Conservation (phyloP, 92 coral and sea anemone genomes). For the Umimayanthus kanabou region DNA sequence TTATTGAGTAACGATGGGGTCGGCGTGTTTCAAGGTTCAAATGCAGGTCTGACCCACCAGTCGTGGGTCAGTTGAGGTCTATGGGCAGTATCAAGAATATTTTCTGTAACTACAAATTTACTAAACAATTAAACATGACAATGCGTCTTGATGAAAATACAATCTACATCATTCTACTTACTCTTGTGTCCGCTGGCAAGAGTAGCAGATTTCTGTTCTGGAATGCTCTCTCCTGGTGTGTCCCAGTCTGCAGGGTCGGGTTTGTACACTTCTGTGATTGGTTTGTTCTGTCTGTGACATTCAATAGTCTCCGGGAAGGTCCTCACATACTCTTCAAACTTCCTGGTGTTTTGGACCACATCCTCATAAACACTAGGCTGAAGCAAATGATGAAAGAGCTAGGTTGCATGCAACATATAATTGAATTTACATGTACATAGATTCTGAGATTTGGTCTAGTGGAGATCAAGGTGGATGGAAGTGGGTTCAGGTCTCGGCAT, state of each 20-base stretch:
- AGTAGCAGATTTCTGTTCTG: slow-evolving; percentile 56
- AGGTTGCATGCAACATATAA: background rate
- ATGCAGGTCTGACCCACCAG: too few relatives aligned
- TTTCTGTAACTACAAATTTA: background rate
- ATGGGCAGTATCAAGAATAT: too few relatives aligned
- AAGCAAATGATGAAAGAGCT: background rate
- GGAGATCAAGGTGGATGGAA: too few relatives aligned
- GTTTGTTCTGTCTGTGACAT: slow-evolving; percentile 87
- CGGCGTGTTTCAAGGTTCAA: too few relatives aligned
- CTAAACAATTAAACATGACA: too few relatives aligned
- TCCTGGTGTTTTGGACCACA: slow-evolving; percentile 51
- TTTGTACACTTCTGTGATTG: slow-evolving; percentile 77
- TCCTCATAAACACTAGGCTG: slow-evolving; percentile 56
- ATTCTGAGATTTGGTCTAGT: too few relatives aligned
- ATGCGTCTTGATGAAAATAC: too few relatives aligned
- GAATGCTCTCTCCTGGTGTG: slow-evolving; percentile 55
- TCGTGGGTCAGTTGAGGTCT: too few relatives aligned
- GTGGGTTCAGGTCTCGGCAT: too few relatives aligned
- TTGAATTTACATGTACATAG: too few relatives aligned
- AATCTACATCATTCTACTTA: slow-evolving; percentile 41
- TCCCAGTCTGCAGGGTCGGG: slow-evolving; percentile 61
- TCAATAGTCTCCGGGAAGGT: slow-evolving; percentile 87
- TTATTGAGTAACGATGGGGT: too few relatives aligned
- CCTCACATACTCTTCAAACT: slow-evolving; percentile 64
- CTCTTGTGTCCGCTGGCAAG: slow-evolving; percentile 89